Base-by-base conservation (phyloP, 2,888 invertebrate species). In the Folsomia manolachei region DNA sequence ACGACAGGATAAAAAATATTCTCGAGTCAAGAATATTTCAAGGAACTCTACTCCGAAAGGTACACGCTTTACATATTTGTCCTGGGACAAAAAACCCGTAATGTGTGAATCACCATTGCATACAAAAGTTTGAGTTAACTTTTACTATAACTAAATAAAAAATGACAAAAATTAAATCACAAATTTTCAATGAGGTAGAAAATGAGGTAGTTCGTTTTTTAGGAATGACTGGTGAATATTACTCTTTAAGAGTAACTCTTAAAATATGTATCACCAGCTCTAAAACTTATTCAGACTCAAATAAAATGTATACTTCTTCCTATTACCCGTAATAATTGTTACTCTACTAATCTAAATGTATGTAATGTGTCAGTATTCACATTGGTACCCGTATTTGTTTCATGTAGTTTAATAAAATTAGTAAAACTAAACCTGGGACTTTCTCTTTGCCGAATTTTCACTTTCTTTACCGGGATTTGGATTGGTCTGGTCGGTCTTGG, bases 121-220 rank as follows among this genome's bases (percentile, higher is more conserved):
- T 39, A 39, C 14, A 39, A n/a, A n/a, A n/a, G n/a, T n/a, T n/a
- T n/a, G n/a, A n/a, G 4, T 9, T 39, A 39, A 4, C 14, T 39
- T 39, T 14, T 39, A 39, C 39, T 39, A 14, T n/a, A n/a, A n/a
- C n/a, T n/a, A 56, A 14, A 56, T 56, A 56, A 14, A 56, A 56
- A 52, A 66, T 66, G 52, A 66, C 65, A 66, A 66, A 25, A 66
- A 66, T 64, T 24, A 64, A 27, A 64, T 64, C 64, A 64, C 64
- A 64, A 27, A 27, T 26, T 64, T 26, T 64, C 27, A 26, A 7
- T 7, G 19, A 64, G 11, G 7, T 27, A 64, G 19, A 7, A 60
- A 60, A 60, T 60, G 60, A 60, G 60, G 60, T 60, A 60, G 23
- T 7, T 60, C 7, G 60, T n/a, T 64, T 60, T 60, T 60, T n/a